Conservation (phyloP, 1,140 invertebrate species). For the Streblospio benedicti region DNA sequence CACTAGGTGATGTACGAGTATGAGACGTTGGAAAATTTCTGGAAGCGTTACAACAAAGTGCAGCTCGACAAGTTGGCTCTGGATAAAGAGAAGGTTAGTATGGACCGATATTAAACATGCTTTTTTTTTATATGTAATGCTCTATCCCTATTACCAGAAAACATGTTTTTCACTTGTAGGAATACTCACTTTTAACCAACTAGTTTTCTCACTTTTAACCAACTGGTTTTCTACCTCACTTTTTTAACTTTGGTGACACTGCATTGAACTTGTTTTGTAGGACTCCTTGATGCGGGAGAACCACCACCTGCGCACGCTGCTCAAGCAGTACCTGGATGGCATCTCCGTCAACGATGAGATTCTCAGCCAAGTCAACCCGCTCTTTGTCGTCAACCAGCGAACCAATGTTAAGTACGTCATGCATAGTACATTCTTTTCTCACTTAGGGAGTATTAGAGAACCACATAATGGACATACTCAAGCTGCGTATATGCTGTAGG, state of each 20-base stretch:
- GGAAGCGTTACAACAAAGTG: conserved; percentile 48
- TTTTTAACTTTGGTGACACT: too few relatives aligned
- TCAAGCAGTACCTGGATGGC: conserved; percentile 48
- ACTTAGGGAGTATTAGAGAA: not conserved
- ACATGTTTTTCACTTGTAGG: too few relatives aligned
- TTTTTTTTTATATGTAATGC: too few relatives aligned
- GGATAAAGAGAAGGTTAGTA: conserved; percentile 42
- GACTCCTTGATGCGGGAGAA: conserved; percentile 41
- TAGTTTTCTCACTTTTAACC: too few relatives aligned
- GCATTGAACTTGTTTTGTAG: too few relatives aligned
- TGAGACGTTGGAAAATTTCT: conserved; percentile 43
- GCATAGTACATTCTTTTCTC: not conserved
- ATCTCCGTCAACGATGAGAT: conserved; percentile 48
- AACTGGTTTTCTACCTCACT: too few relatives aligned
- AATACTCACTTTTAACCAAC: too few relatives aligned
- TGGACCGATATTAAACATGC: too few relatives aligned
- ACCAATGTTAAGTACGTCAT: conserved; percentile 40
- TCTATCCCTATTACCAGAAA: too few relatives aligned
- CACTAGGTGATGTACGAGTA: conserved; percentile 42
- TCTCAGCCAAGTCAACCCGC: conserved; percentile 42
- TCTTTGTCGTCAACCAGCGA: conserved; percentile 45
- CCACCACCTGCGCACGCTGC: conserved; percentile 38
- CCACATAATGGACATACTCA: not conserved
- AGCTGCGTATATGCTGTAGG: not conserved
- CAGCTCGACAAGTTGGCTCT: conserved; percentile 43